phyloP scores from a whole-genome alignment of 1,140 invertebrate genomes.

The Cepaea nemoralis region DNA sequence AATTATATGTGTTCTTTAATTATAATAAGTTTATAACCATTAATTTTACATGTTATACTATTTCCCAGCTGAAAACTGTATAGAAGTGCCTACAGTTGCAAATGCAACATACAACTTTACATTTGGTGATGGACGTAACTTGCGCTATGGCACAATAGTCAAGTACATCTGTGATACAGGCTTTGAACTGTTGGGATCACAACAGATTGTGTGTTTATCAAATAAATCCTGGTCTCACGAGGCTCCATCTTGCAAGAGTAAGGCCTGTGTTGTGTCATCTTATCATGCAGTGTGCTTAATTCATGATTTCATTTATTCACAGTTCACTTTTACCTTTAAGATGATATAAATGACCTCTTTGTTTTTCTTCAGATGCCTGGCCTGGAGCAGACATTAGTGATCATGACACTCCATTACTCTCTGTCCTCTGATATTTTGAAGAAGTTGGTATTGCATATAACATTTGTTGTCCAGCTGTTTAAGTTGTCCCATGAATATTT shows the following conservation, averaged over 20 bases:
- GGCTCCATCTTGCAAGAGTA: constrained; percentile 52
- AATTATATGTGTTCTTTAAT: too few relatives aligned
- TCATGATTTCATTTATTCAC: too few relatives aligned
- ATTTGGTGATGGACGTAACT: not conserved
- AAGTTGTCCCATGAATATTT: too few relatives aligned
- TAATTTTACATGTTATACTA: not conserved
- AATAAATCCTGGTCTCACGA: constrained; percentile 38
- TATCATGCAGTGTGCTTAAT: not conserved
- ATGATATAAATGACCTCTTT: too few relatives aligned
- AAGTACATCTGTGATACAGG: constrained; percentile 42
- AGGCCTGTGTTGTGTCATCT: constrained; percentile 1
- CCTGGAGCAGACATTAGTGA: too few relatives aligned
- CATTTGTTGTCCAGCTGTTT: too few relatives aligned
- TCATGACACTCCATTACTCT: too few relatives aligned
- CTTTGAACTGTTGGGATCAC: constrained; percentile 39
- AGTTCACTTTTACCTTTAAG: too few relatives aligned
- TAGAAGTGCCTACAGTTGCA: not conserved
- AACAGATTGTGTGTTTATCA: constrained; percentile 37
- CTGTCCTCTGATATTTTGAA: too few relatives aligned
- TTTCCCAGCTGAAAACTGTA: not conserved
- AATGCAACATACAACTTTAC: constrained; percentile 4
- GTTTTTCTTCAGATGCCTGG: too few relatives aligned
- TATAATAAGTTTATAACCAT: too few relatives aligned
- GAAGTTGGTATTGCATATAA: too few relatives aligned
- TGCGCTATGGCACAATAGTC: constrained; percentile 23